Evolutionary conservation across 2,888 invertebrate species (phyloP).

Genomic region (Osedax fenrisi): DNA sequence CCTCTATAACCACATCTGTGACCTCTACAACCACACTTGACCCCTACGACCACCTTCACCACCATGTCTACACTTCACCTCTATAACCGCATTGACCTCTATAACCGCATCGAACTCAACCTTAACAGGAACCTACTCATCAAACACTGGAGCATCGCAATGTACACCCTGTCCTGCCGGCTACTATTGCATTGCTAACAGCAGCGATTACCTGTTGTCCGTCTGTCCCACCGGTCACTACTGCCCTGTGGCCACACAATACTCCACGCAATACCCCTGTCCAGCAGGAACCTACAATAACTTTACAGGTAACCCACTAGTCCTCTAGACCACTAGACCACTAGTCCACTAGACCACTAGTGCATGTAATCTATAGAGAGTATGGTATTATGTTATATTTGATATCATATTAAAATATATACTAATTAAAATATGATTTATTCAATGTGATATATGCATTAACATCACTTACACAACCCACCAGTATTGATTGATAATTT

Average conservation of each 20-base stretch:
- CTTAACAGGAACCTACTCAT: conserved; percentile 42
- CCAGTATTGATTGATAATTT: too few relatives aligned
- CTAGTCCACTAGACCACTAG: too few relatives aligned
- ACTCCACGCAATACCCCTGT: conserved; percentile 42
- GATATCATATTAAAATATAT: conserved; percentile 6
- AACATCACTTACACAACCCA: too few relatives aligned
- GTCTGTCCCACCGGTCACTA: conserved; percentile 43
- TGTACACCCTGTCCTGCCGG: conserved; percentile 38
- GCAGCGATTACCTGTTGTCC: conserved; percentile 32
- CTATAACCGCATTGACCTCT: too few relatives aligned
- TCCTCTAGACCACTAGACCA: too few relatives aligned
- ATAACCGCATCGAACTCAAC: too few relatives aligned
- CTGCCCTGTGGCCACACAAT: conserved; percentile 40
- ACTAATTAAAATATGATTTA: too few relatives aligned
- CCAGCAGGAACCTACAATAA: conserved; percentile 41
- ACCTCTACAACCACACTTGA: too few relatives aligned
- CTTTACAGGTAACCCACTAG: conserved; percentile 34
- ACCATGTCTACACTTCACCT: too few relatives aligned
- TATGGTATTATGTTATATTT: neutral
- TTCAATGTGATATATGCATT: too few relatives aligned
- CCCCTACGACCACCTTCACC: too few relatives aligned
- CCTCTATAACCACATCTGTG: too few relatives aligned
- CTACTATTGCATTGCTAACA: conserved; percentile 42
- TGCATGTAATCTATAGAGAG: neutral
- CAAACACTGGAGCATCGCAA: conserved; percentile 27